Conservation (phyloP, 2,888 invertebrate species). For the Chymomyza procnemis region DNA sequence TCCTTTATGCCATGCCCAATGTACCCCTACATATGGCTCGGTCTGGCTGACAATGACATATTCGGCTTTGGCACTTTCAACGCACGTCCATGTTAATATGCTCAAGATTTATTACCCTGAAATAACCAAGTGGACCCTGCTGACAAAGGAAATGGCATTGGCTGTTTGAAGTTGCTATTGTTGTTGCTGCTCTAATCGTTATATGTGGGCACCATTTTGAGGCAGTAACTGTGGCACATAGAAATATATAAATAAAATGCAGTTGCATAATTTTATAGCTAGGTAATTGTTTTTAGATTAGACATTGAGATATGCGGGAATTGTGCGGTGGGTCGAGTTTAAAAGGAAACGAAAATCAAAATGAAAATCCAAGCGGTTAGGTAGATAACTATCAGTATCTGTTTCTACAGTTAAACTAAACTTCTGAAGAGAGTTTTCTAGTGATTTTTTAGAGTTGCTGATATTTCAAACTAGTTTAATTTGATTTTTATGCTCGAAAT, state of each 20-base stretch:
- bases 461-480: no score
- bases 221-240: constrained; percentile 22
- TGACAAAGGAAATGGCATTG: constrained; percentile 70
- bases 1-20: neutral
- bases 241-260: constrained; percentile 2
- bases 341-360: neutral
- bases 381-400: no score
- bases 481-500: no score
- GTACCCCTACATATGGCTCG: constrained; percentile 21
- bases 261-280: constrained; percentile 60
- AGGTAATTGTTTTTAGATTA: neutral
- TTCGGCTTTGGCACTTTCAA: constrained; percentile 68
- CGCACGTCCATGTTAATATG: constrained; percentile 73
- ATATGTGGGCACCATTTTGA: constrained; percentile 62
- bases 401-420: no score
- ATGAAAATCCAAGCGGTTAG: no score
- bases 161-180: constrained; percentile 41
- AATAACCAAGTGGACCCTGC: neutral
- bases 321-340: constrained; percentile 53
- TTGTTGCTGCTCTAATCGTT: constrained; percentile 12
- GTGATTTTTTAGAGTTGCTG: no score
- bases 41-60: constrained; percentile 65
- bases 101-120: constrained; percentile 58
- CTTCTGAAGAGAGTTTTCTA: no score
- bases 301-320: neutral